Conservation (phyloP, 2,888 invertebrate genomes). For the Theretra japonica region DNA sequence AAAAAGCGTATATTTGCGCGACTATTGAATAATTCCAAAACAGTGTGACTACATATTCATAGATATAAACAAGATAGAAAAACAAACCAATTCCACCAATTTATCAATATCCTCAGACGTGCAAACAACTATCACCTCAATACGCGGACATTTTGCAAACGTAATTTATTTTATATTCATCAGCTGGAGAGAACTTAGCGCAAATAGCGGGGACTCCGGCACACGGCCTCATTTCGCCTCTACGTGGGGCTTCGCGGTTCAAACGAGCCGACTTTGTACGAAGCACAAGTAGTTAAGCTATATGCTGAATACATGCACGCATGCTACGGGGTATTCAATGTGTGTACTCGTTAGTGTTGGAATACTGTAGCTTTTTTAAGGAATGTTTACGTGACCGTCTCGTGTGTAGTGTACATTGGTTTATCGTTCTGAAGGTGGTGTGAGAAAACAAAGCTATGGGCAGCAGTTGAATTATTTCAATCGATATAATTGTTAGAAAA, state of each 20-base stretch:
- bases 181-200: neutral
- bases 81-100: neutral
- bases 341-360: slow-evolving; percentile 5
- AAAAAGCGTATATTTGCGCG: neutral
- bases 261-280: slow-evolving; percentile 36
- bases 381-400: neutral
- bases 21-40: too few species aligned
- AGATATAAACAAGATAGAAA: neutral
- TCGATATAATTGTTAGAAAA: too few species aligned
- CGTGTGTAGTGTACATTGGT: too few species aligned
- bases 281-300: slow-evolving; percentile 29
- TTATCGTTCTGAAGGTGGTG: too few species aligned
- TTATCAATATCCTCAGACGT: neutral
- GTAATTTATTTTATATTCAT: slow-evolving; percentile 13
- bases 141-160: neutral
- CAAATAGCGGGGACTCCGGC: slow-evolving; percentile 41
- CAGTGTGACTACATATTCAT: too few species aligned
- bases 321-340: slow-evolving; percentile 3
- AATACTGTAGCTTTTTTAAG: neutral
- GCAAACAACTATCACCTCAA: neutral
- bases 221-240: slow-evolving; percentile 60
- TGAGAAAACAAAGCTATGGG: too few species aligned
- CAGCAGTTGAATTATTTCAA: too few species aligned
- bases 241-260: slow-evolving; percentile 64
- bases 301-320: slow-evolving; percentile 3